These are phyloP conservation scores for Amphiura filiformis DNA, from an alignment of 35 echinoderm and acorn worm species.

Conservation along the genomic window DNA sequence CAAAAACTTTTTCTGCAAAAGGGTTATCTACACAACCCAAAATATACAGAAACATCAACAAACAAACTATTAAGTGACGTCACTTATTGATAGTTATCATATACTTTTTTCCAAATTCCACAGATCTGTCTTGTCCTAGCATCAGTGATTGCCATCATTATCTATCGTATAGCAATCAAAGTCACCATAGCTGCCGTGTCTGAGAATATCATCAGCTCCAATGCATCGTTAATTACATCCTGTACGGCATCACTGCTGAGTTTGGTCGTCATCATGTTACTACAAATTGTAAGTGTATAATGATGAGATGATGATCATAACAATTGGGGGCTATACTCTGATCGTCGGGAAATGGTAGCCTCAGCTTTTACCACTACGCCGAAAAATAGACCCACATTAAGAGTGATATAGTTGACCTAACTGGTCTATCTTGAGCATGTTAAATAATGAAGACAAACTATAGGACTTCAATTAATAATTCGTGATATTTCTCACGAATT, in stretches of 20 bases:
- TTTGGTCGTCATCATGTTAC: slow-evolving; percentile 84
- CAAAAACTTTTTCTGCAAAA: too few species aligned
- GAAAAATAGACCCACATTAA: too few species aligned
- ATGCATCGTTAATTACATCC: slow-evolving; percentile 87
- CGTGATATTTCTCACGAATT: too few species aligned
- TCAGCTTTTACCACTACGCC: too few species aligned
- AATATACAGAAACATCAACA: neutral
- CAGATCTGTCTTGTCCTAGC: slow-evolving; percentile 90
- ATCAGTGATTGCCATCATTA: slow-evolving; percentile 71
- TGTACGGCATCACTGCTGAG: slow-evolving; percentile 75
- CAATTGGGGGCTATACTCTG: neutral
- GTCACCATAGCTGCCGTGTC: slow-evolving; percentile 50
- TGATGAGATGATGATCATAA: neutral
- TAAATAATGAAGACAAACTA: too few species aligned
- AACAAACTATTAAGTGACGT: neutral
- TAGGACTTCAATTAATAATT: too few species aligned
- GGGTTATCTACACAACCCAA: neutral
- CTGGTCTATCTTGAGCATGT: too few species aligned
- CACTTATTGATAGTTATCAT: neutral
- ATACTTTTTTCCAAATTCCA: neutral
- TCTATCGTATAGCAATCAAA: slow-evolving; percentile 91
- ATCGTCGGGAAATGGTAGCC: neutral
- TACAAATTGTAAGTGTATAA: slow-evolving; percentile 74
- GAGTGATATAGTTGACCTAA: too few species aligned
- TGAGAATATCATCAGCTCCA: slow-evolving; percentile 66